Conservation (phyloP, 2,113 vertebrate species). For the Xiphophorus couchianus region DNA sequence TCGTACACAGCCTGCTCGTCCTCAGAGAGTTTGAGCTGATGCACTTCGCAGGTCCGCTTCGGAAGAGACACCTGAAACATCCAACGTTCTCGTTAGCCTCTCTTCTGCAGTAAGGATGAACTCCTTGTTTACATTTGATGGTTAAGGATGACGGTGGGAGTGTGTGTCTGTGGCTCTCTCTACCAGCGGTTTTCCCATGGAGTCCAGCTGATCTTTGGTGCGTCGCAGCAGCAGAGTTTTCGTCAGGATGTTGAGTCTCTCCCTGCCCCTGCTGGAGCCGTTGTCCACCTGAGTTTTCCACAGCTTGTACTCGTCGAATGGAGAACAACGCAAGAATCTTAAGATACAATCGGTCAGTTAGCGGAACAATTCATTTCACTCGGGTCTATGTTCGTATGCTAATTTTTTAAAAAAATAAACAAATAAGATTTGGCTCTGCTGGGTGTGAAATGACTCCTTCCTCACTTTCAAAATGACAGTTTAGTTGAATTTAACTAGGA, state of each 20-base stretch:
- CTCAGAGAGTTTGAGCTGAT: slow-evolving; percentile 86
- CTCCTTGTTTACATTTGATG: background rate
- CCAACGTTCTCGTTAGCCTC: background rate
- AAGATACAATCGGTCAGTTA: background rate
- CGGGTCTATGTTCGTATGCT: background rate
- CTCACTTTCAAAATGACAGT: too few species aligned
- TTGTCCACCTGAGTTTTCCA: slow-evolving; percentile 97
- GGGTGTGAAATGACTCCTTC: background rate
- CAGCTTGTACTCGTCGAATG: slow-evolving; percentile 92
- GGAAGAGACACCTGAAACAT: slow-evolving; percentile 86
- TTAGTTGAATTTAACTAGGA: too few species aligned
- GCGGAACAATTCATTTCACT: background rate
- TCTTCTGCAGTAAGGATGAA: background rate
- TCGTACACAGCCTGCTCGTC: slow-evolving; percentile 89
- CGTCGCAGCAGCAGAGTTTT: slow-evolving; percentile 88
- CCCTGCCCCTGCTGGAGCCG: slow-evolving; percentile 87
- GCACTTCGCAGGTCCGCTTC: slow-evolving; percentile 80
- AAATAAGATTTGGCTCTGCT: background rate
- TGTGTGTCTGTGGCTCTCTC: background rate
- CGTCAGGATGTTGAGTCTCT: slow-evolving; percentile 91
- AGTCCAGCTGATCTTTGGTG: slow-evolving; percentile 89
- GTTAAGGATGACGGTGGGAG: too few species aligned
- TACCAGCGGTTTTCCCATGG: slow-evolving; percentile 90
- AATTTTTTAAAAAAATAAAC: background rate
- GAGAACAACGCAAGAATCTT: slow-evolving; percentile 93